Evolutionary conservation across 2,888 invertebrate species (phyloP).

Genomic region (Temnothorax unifasciatus): DNA sequence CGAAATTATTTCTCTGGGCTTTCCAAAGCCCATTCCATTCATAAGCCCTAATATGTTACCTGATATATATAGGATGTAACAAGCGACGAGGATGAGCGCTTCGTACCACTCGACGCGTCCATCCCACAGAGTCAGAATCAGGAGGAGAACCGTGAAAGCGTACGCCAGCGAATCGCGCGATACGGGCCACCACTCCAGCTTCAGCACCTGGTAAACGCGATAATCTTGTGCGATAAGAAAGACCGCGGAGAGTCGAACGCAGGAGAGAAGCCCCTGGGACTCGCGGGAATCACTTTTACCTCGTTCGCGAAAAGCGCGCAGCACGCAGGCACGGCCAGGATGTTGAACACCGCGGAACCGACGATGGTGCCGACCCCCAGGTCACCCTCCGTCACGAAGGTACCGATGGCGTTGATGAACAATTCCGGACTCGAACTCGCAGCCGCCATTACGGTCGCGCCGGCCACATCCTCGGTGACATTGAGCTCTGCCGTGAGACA

Average conservation of each 20-base stretch:
- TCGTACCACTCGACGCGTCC: constrained; percentile 92
- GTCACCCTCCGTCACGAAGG: constrained; percentile 92
- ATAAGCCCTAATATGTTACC: constrained; percentile 85
- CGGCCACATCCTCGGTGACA: constrained; percentile 93
- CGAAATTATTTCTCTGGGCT: background rate
- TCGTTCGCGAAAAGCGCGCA: constrained; percentile 89
- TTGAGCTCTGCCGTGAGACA: constrained; percentile 75
- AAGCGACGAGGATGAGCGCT: constrained; percentile 90
- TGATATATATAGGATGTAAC: constrained; percentile 91
- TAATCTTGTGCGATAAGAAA: background rate
- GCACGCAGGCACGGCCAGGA: constrained; percentile 92
- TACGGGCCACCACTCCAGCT: constrained; percentile 93
- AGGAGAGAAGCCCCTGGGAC: background rate
- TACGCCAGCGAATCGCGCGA: constrained; percentile 92
- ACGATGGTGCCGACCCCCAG: constrained; percentile 93
- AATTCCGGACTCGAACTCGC: constrained; percentile 95
- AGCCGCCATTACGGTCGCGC: constrained; percentile 96
- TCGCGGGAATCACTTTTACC: constrained; percentile 82
- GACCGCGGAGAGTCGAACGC: background rate
- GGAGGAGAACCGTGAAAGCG: constrained; percentile 90
- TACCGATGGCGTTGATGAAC: constrained; percentile 94
- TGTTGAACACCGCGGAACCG: constrained; percentile 93
- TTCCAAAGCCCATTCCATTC: constrained; percentile 39
- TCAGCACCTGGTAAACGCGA: constrained; percentile 87
- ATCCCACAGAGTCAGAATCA: constrained; percentile 91